Percentiles rank a stretch among this genome's conserved stretches.
Conservation (phyloP, 2,797 vertebrate genomes). For the Heliangelus exortis region DNA sequence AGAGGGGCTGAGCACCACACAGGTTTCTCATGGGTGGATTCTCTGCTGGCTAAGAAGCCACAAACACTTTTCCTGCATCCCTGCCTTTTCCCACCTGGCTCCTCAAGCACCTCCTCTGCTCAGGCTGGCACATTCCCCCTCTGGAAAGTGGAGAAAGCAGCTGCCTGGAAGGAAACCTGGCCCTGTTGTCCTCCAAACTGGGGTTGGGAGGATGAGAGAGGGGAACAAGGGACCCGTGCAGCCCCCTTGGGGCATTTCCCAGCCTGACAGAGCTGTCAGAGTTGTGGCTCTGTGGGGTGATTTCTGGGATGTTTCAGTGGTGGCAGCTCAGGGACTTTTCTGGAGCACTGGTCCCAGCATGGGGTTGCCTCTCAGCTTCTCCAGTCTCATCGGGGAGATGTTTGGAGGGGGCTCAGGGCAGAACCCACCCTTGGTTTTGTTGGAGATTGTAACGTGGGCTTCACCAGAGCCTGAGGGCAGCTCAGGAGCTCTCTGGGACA, state of each 20-base stretch:
- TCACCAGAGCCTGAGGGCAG: background rate
- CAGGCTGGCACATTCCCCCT: background rate
- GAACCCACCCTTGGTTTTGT: background rate
- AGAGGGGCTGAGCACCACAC: background rate
- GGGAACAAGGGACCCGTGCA: accelerated
- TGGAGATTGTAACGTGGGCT: background rate
- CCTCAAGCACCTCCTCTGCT: background rate
- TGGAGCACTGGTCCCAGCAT: accelerated
- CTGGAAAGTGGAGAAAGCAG: background rate
- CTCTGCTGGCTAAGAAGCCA: background rate
- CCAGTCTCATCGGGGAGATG: accelerated
- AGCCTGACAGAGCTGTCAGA: accelerated
- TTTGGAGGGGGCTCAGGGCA: accelerated
- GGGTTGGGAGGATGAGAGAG: background rate
- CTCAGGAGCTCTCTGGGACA: background rate
- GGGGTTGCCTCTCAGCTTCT: background rate
- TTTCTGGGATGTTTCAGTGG: accelerated
- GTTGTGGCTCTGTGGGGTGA: accelerated
- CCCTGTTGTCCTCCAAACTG: background rate
- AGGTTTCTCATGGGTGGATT: background rate
- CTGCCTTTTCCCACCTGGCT: background rate
- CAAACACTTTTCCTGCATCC: accelerated
- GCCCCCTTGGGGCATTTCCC: background rate
- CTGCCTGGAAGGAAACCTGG: background rate
- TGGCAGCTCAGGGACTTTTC: background rate